Base-by-base conservation (phyloP, 1,140 invertebrate genomes). In the Homarus americanus region DNA sequence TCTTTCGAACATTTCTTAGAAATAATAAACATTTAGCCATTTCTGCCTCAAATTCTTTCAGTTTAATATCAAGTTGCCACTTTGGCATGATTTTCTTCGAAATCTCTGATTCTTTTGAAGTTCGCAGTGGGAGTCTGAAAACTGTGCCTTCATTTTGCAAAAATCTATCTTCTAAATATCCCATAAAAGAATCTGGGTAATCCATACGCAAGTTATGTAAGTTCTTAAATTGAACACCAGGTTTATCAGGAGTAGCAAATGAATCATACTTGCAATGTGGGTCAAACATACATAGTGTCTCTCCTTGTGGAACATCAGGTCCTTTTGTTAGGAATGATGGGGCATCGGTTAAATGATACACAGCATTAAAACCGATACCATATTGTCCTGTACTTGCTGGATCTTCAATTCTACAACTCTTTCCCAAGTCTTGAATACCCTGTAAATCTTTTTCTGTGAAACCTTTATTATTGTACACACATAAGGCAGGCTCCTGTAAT, bases 401-500 rank as follows among this genome's bases (percentile, higher is more conserved):
- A 40, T 89, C 80, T 10, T 72, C 28, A 28, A 12, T 72, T 72
- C 83, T 89, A 69, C 53, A 63, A 40, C 87, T 83, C 72, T 90
- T 72, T 89, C 94, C 94, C 12, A 94, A 87, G 76, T 93, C 93
- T 44, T 93, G 93, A 58, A 94, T 94, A 12, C 94, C 93, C 76
- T 92, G 69, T 15, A 94, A 91, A 91, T 94, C 94, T 58, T 92
- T 49, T 38, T 93, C 80, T 38, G 93, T 92, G 82, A 94, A 94
- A 69, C 80, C 92, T 34, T 91, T 93, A 84, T 94, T 92, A 87
- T 94, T 94, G 82, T 93, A 94, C 5, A 94, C 93, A 92, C 93
- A 93, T 2, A 94, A 82, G 32, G 94, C 93, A 24, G 94, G 94
- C 2, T 93, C 93, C 88, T 94, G 93, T 3, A 93, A 40, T 38